These are phyloP conservation scores for Lasaia peninsularis DNA, from an alignment of 1,140 invertebrate genomes.

Conservation along the genomic window DNA sequence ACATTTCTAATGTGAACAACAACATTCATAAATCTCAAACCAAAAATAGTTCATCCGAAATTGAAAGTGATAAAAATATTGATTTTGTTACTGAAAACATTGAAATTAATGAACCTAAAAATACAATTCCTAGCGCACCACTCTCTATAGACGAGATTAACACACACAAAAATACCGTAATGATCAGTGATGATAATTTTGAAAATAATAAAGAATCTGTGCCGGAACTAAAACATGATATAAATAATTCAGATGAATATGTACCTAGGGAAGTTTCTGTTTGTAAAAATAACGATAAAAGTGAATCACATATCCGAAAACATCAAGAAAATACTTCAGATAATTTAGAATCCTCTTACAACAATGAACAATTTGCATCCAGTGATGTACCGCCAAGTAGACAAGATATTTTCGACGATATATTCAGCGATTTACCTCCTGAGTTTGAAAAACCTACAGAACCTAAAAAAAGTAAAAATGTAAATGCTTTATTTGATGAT, in stretches of 20 bases:
- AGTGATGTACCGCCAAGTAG: slow-evolving; percentile 8
- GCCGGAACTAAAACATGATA: background rate
- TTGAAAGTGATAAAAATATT: slow-evolving; percentile 42
- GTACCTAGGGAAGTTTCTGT: too few species aligned
- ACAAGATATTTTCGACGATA: slow-evolving; percentile 28
- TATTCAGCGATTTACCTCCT: slow-evolving; percentile 53
- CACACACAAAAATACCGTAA: background rate
- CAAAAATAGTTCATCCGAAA: slow-evolving; percentile 22
- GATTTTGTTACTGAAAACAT: slow-evolving; percentile 21
- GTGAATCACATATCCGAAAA: background rate
- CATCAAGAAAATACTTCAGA: background rate
- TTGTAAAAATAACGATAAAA: background rate
- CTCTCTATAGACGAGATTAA: background rate
- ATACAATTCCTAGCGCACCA: background rate
- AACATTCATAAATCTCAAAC: too few species aligned
- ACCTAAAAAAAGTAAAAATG: slow-evolving; percentile 61
- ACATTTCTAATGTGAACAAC: too few species aligned
- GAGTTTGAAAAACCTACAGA: slow-evolving; percentile 58
- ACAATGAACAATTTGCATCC: background rate
- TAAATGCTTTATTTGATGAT: slow-evolving; percentile 66
- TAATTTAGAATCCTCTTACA: background rate
- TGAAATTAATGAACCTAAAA: background rate
- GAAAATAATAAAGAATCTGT: background rate
- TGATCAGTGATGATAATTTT: background rate
- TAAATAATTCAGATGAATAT: background rate